Percentiles rank a stretch among this genome's conserved stretches.
These are phyloP conservation scores for Cantharis nigra DNA, from an alignment of 2,888 invertebrate species.

Conservation along the genomic window DNA sequence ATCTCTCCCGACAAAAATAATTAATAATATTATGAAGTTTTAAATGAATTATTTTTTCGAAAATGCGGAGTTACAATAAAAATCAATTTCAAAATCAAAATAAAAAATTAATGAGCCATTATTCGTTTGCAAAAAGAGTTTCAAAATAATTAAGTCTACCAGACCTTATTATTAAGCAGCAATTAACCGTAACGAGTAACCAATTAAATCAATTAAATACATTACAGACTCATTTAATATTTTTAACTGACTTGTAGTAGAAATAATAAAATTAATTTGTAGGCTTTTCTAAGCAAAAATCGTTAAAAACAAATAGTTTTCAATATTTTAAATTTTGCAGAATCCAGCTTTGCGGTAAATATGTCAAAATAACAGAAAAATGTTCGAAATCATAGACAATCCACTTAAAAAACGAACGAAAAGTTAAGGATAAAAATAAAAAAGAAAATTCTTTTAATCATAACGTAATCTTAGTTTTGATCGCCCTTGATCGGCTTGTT, in stretches of 20 bases:
- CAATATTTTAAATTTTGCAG: neutral
- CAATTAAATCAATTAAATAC: neutral
- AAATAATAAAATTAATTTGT: neutral
- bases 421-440: no score
- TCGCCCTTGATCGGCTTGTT: no score
- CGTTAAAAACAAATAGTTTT: neutral
- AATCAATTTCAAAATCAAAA: neutral
- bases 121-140: neutral
- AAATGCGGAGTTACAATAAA: no score
- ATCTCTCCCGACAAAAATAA: no score
- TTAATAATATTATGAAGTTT: no score
- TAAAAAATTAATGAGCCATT: neutral
- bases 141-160: neutral
- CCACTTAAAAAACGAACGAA: no score
- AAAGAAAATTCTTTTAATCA: no score
- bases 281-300: neutral
- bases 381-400: no score
- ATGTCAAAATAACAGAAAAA: no score
- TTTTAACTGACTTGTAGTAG: neutral
- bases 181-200: neutral
- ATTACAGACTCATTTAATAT: neutral
- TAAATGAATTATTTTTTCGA: no score
- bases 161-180: neutral
- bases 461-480: no score
- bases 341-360: neutral